These are phyloP conservation scores for Gari tellinella DNA, from an alignment of 2,888 invertebrate genomes.

Conservation along the genomic window DNA sequence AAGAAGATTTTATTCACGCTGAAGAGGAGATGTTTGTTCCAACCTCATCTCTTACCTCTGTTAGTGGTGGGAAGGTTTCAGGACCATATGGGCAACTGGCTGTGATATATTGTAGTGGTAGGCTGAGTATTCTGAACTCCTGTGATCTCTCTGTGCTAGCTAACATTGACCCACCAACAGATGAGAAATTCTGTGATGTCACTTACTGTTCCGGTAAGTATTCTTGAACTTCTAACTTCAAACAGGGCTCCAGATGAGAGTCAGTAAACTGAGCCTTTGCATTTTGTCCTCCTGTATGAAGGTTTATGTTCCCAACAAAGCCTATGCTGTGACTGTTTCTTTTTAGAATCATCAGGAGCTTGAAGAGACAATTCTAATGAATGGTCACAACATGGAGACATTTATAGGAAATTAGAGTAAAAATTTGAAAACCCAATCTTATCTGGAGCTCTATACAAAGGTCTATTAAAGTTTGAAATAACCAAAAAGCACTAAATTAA, in stretches of 20 bases:
- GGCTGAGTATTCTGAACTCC: slow-evolving; percentile 90
- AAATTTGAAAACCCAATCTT: too few species aligned
- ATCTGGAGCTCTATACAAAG: too few species aligned
- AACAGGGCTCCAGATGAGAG: too few species aligned
- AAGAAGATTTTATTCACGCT: slow-evolving; percentile 65
- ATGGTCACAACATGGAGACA: too few species aligned
- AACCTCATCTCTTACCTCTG: slow-evolving; percentile 31
- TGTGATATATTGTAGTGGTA: slow-evolving; percentile 91
- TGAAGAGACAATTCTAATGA: too few species aligned
- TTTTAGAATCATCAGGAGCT: too few species aligned
- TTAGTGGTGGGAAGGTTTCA: slow-evolving; percentile 7
- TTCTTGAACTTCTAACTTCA: neutral
- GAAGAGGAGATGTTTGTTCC: slow-evolving; percentile 43
- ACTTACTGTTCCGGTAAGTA: slow-evolving; percentile 92
- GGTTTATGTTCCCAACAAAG: too few species aligned
- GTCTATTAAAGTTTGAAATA: too few species aligned
- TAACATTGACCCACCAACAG: slow-evolving; percentile 85
- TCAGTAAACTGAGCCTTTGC: neutral
- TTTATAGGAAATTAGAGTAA: too few species aligned
- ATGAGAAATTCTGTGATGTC: slow-evolving; percentile 89
- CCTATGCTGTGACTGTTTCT: too few species aligned
- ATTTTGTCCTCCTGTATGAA: too few species aligned
- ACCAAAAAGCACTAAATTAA: too few species aligned
- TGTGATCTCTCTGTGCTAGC: slow-evolving; percentile 89
- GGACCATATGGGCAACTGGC: slow-evolving; percentile 86